phyloP scores from a whole-genome alignment of 1,140 invertebrate species.

The Drosophila azteca region DNA sequence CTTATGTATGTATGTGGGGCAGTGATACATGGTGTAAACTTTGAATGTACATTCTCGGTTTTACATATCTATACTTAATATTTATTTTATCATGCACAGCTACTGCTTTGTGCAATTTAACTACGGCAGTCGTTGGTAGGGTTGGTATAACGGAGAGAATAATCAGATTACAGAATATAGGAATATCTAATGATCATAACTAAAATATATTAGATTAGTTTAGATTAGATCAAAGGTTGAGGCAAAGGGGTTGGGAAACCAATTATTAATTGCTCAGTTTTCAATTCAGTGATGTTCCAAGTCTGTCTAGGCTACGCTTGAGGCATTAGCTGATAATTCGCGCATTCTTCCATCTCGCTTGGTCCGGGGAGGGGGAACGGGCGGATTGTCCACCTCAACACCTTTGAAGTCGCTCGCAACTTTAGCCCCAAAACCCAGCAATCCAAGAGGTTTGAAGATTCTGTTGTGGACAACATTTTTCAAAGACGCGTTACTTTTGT shows the following conservation, averaged over 20 bases:
- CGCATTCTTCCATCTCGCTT: constrained; percentile 13
- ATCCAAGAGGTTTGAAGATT: background rate
- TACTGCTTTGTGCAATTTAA: too few relatives aligned
- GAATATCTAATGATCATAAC: too few relatives aligned
- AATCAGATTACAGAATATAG: too few relatives aligned
- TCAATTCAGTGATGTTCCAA: background rate
- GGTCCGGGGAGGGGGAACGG: constrained; percentile 34
- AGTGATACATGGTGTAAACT: background rate
- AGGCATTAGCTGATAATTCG: constrained; percentile 14
- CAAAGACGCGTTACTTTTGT: background rate
- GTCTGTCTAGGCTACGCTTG: constrained; percentile 7
- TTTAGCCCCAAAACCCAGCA: background rate
- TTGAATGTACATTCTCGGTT: background rate
- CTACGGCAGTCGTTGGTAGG: too few relatives aligned
- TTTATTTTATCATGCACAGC: too few relatives aligned
- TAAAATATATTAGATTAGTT: too few relatives aligned
- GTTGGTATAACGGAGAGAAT: too few relatives aligned
- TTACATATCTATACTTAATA: background rate
- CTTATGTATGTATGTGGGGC: background rate
- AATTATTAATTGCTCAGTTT: background rate
- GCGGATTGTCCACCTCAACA: background rate
- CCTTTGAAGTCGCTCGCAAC: background rate
- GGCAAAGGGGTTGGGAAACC: constrained; percentile 1
- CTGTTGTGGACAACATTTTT: background rate
- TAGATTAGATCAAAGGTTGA: background rate